Evolutionary conservation across 2,797 vertebrate genomes (phyloP).

Genomic region (Mallotus villosus): DNA sequence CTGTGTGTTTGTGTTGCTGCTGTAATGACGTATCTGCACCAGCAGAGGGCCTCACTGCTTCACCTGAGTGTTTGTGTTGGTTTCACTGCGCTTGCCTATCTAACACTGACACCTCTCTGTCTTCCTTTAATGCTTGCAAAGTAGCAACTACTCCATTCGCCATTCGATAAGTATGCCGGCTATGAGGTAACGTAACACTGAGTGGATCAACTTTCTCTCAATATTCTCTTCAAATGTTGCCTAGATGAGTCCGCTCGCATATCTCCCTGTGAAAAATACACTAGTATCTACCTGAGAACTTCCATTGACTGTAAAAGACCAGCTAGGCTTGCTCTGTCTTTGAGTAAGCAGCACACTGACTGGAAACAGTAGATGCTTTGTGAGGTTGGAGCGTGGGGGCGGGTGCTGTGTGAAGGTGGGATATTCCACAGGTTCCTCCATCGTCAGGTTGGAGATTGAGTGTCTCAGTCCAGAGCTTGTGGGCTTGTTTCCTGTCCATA

Average conservation of each 20-base stretch:
- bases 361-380: background rate
- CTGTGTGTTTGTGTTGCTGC: background rate
- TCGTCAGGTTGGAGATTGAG: too few relatives aligned
- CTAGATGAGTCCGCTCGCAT: background rate
- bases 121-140: conserved; percentile 76
- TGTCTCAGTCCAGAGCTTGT: too few relatives aligned
- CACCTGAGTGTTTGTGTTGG: background rate
- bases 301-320: background rate
- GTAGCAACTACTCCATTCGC: conserved; percentile 86
- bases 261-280: background rate
- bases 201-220: conserved; percentile 10
- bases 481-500: too few relatives aligned
- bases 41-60: conserved; percentile 5
- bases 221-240: background rate
- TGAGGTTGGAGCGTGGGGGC: background rate
- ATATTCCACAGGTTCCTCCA: background rate
- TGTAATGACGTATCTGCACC: background rate
- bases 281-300: background rate
- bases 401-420: background rate
- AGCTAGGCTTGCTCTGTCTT: too few relatives aligned
- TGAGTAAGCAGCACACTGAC: too few relatives aligned
- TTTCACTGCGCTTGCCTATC: conserved; percentile 36
- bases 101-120: conserved; percentile 74
- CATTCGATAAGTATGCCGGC: conserved; percentile 86
- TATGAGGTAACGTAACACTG: conserved; percentile 80